Evolutionary conservation across 2,113 vertebrate genomes (phyloP).

Genomic region (Chascanopsetta lugubris): DNA sequence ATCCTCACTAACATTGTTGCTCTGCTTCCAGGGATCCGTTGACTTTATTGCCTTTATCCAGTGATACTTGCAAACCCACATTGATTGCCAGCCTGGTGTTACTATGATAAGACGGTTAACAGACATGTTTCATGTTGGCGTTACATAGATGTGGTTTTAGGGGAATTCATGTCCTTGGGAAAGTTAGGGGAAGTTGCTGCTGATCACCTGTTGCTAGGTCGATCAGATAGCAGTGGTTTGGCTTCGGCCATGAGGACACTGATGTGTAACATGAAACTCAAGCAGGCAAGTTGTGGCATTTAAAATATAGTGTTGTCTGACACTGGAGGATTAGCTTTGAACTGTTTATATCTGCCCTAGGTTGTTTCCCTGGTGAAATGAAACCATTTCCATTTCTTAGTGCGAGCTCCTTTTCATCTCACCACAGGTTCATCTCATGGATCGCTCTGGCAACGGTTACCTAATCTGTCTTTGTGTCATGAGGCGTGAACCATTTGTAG

Average conservation of each 20-base stretch:
- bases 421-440: background rate
- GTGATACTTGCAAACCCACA: too few relatives aligned
- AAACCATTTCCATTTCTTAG: background rate
- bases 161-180: background rate
- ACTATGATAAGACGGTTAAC: background rate
- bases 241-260: constrained; percentile 3
- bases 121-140: too few relatives aligned
- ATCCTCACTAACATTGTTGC: background rate
- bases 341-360: constrained; percentile 2
- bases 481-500: background rate
- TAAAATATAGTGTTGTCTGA: background rate
- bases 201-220: constrained; percentile 62
- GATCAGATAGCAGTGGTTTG: background rate
- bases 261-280: constrained; percentile 14
- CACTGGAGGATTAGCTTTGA: background rate
- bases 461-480: background rate
- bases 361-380: constrained; percentile 3
- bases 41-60: too few relatives aligned
- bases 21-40: background rate
- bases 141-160: background rate
- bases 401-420: background rate
- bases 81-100: too few relatives aligned
- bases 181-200: constrained; percentile 10
- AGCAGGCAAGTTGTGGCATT: constrained; percentile 1
- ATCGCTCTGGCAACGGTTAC: background rate